Percentiles rank a stretch among this genome's conserved stretches.
Conservation (phyloP, 30 jellyfish, hydroid and myxozoan genomes). For the Hydractinia echinata region DNA sequence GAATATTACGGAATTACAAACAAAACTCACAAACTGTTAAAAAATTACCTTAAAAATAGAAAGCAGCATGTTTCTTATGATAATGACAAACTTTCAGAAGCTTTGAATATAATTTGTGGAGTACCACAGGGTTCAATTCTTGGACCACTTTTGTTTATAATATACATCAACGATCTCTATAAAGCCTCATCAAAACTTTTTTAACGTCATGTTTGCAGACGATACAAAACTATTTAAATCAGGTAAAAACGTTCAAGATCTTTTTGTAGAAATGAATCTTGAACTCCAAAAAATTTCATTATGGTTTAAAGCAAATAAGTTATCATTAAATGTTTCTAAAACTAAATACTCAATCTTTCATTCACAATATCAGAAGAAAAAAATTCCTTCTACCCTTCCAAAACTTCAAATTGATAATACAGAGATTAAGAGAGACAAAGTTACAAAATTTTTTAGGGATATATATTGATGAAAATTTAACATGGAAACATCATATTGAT, state of each 20-base stretch:
- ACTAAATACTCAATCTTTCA: background rate
- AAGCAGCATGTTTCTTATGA: background rate
- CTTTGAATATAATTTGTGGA: background rate
- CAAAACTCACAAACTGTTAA: background rate
- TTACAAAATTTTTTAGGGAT: background rate
- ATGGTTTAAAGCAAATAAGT: background rate
- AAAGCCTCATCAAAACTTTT: background rate
- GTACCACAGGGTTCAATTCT: background rate
- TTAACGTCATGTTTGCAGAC: background rate
- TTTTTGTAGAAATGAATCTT: background rate
- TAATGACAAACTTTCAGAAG: constrained; percentile 2
- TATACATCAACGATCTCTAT: background rate
- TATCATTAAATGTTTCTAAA: background rate
- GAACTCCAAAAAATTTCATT: background rate
- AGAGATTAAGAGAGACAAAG: background rate
- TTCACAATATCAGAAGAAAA: background rate
- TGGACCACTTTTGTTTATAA: background rate
- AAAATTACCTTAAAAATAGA: background rate
- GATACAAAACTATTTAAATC: too few relatives aligned
- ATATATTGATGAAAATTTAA: background rate
- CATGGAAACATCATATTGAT: background rate
- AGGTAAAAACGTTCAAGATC: background rate
- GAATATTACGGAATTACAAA: background rate
- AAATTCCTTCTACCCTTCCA: background rate
- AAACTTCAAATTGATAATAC: background rate